Evolutionary conservation across 2,888 invertebrate genomes (phyloP), one percentile per base, ranked within the genome.

Genomic region (Patella depressa): DNA sequence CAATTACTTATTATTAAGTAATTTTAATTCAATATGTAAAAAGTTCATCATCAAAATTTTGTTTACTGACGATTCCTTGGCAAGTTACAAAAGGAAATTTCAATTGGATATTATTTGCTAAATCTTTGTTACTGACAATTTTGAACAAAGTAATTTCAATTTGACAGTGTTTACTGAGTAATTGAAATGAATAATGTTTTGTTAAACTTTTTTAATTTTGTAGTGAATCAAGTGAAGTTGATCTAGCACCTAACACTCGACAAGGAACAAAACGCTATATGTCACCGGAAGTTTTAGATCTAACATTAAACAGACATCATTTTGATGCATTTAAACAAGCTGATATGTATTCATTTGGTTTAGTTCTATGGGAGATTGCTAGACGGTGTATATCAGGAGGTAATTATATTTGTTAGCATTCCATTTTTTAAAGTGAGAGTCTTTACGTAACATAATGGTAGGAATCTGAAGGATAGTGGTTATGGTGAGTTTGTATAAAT

Each of bases 211-310:
- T 5, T n/a, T 14, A 19, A 65, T 24, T 74, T 83, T 82, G 53
- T 85, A 91, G 91, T 87, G 93, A 93, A 83, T 91, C 91, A 53
- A 93, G 92, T 85, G 92, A 93, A 82, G 95, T 96, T 81, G 96
- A 96, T 91, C 94, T 96, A 86, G 82, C 95, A 7, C 87, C 91
- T 3, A 96, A 96, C 92, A 94, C 95, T 15, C 93, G 96, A 84
- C 96, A 96, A 70, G 97, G 97, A 81, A 97, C 97, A 2, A 93
- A 90, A 72, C 94, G 97, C 53, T 97, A 96, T 93, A 97, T 98
- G 97, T 95, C 97, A 24, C 98, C 98, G 0, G 98, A 98, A 92
- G 95, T 97, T 59, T 93, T 98, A 53, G 95, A 95, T 90, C 95
- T 96, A 89, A 93, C 94, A 7, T 91, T 97, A 74, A 95, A 95